Evolutionary conservation across 1,140 invertebrate genomes (phyloP).

Genomic region (Acromyrmex charruanus): DNA sequence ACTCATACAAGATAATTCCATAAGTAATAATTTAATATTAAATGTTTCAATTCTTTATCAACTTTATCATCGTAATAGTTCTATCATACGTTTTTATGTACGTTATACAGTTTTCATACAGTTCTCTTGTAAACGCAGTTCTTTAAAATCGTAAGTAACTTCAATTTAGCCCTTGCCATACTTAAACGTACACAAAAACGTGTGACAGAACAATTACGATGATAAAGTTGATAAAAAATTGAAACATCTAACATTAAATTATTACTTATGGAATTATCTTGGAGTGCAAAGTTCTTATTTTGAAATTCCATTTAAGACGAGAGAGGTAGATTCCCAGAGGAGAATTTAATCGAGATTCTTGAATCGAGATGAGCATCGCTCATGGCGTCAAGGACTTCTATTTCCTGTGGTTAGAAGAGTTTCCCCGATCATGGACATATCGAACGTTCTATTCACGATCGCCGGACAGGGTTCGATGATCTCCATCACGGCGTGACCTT

Average conservation of each 20-base stretch:
- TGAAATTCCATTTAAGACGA: not conserved
- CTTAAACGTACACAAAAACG: no score
- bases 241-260: not conserved
- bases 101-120: no score
- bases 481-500: slow-evolving; percentile 74
- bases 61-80: no score
- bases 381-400: slow-evolving; percentile 6
- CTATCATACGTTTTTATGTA: no score
- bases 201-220: not conserved
- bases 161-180: no score
- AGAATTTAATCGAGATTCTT: slow-evolving; percentile 2
- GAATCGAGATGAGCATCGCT: not conserved
- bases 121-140: no score
- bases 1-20: no score
- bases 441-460: slow-evolving; percentile 24
- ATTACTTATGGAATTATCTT: not conserved
- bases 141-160: no score
- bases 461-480: slow-evolving; percentile 63
- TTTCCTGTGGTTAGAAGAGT: slow-evolving; percentile 1
- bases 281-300: not conserved
- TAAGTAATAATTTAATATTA: no score
- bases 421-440: slow-evolving; percentile 29
- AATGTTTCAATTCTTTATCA: no score
- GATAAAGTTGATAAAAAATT: not conserved
- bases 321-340: not conserved